These are phyloP conservation scores for Platysternon megacephalum DNA, from an alignment of 2,113 vertebrate genomes.

Conservation along the genomic window DNA sequence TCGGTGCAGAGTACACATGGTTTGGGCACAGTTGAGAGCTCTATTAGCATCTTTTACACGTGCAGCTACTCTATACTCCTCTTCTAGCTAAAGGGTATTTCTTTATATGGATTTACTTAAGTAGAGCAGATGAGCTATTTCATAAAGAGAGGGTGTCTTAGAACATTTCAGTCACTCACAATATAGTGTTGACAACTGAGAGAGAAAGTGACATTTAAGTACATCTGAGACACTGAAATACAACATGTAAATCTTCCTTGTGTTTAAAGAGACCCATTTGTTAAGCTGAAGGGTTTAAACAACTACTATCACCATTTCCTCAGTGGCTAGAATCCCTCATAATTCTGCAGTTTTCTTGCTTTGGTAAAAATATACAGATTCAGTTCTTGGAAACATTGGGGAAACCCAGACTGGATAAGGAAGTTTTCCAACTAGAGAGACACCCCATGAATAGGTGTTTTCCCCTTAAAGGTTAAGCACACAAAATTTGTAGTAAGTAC, in stretches of 20 bases:
- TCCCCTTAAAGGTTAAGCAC: not conserved
- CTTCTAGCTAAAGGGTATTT: not conserved
- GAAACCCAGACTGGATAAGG: not conserved
- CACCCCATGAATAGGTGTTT: not conserved
- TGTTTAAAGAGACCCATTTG: slow-evolving; percentile 29
- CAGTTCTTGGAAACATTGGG: not conserved
- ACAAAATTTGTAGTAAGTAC: not conserved
- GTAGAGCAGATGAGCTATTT: slow-evolving; percentile 16
- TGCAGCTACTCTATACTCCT: slow-evolving; percentile 21
- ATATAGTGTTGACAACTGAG: slow-evolving; percentile 64
- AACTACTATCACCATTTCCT: slow-evolving; percentile 11
- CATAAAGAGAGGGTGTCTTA: slow-evolving; percentile 19
- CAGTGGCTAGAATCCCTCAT: not conserved
- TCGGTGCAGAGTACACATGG: not conserved
- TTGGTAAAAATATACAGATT: not conserved
- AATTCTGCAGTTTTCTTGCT: not conserved
- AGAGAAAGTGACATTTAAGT: slow-evolving; percentile 60
- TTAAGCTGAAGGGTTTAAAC: slow-evolving; percentile 49
- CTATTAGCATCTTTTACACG: not conserved
- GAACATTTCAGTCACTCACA: slow-evolving; percentile 40
- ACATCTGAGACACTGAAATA: slow-evolving; percentile 49
- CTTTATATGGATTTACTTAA: not conserved
- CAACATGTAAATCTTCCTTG: slow-evolving; percentile 16
- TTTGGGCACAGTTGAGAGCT: rapidly evolving
- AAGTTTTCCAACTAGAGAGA: not conserved